Base-by-base conservation (phyloP, 2,113 vertebrate genomes). In the Pomatorhinus ruficollis region DNA sequence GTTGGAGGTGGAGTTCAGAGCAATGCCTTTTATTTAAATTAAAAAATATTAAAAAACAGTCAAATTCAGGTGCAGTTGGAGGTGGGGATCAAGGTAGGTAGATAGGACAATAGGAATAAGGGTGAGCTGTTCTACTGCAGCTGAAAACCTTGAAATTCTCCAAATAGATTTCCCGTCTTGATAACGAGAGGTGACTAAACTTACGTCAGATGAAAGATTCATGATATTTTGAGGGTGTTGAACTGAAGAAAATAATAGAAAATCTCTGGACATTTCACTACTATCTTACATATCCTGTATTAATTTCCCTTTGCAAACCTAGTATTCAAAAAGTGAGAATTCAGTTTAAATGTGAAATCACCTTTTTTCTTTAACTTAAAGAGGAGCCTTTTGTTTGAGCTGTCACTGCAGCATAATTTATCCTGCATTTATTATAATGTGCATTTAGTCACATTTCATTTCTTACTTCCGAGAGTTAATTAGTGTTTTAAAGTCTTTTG, bases 401-500 rank as follows among this genome's bases (percentile, higher is more conserved):
- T 97, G 95, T 94, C 95, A 95, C 33, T 44, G 85, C 49, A 44
- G 76, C 72, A 94, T 90, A 89, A 87, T 86, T 96, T 95, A 74
- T 83, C 91, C 90, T 96, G 64, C 60, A 57, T 79, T 96, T 97
- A 94, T 96, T 95, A 83, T 17, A 56, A 71, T 66, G 75, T 71
- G 89, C 52, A 87, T 95, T 96, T 69, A 93, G 76, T 95, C 76
- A 70, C 85, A 93, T 87, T 92, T 92, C 44, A 75, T 93, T 95
- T 97, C 91, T 96, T 75, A 94, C 92, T 95, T 97, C 92, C 91
- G 61, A 84, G 79, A 59, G 53, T 93, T 97, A 96, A 97, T 97
- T 97, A 95, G 23, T 86, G 53, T 87, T 95, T 96, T 94, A 82
- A 91, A 94, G 69, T 59, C 42, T 96, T 93, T 96, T 96, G 76